Evolutionary conservation across 2,797 vertebrate species (phyloP), one percentile per base, ranked within the genome.

Genomic region (Phoebastria nigripes): DNA sequence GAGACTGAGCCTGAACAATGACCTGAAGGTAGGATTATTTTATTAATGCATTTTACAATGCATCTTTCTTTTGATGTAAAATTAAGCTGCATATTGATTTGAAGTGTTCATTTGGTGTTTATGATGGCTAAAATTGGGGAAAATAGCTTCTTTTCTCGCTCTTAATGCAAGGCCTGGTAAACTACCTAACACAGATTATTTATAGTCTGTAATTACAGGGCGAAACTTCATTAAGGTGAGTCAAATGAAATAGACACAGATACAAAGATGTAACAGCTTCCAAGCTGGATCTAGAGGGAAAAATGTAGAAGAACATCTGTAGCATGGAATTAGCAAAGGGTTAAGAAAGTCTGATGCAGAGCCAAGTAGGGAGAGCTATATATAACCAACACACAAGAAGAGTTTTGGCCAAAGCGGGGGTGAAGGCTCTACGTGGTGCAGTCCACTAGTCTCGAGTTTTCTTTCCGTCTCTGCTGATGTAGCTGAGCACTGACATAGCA

Each of bases 11-110:
- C 51, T 78, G 79, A 93, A 35, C 92, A 83, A 54, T 42, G 17
- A 28, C 58, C 51, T n/a, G 59, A 80, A 95, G 97, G 94, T 96
- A 91, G 69, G 96, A 41, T 82, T 82, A 41, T 24, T 58, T 46
- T 20, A 9, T 21, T 22, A 20, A 9, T 6, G 15, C 1, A 0
- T 26, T 42, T 39, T 26, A 5, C 46, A 29, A 2, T 3, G 14
- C 21, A 5, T 29, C 28, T 66, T 21, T 58, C 65, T 94, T 76
- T 31, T 37, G 87, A 3, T 81, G 92, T 86, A 13, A 55, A 67
- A 66, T 28, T n/a, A 41, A 66, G 55, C 9, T 39, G 47, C 89
- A 8, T 7, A 52, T 89, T 51, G 72, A 76, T 84, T 31, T 12
- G 6, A 58, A 62, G 37, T 12, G 10, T 31, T 61, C 7, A 21